These are phyloP conservation scores for Aspidapion aeneum DNA, from an alignment of 2,888 invertebrate genomes.

Conservation along the genomic window DNA sequence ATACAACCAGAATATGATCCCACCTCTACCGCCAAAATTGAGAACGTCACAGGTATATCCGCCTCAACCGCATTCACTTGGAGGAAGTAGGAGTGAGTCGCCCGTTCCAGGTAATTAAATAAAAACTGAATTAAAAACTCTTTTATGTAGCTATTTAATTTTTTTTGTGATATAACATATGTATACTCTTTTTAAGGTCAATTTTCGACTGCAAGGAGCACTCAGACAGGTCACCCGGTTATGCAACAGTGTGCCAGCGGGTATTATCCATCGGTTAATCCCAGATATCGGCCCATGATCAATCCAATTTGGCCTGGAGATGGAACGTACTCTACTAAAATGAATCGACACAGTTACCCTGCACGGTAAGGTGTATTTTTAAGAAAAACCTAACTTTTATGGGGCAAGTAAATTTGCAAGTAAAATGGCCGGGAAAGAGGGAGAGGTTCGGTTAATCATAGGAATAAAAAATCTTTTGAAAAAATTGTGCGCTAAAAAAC, in stretches of 20 bases:
- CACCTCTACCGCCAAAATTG: conserved; percentile 23
- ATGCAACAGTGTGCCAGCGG: conserved; percentile 33
- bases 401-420: not conserved
- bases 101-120: conserved; percentile 38
- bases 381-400: not conserved
- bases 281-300: conserved; percentile 39
- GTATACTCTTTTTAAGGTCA: conserved; percentile 29
- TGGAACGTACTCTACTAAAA: conserved; percentile 37
- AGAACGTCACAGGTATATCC: conserved; percentile 17
- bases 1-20: conserved; percentile 32
- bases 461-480: too few relatives aligned
- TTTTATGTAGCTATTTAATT: too few relatives aligned
- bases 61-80: conserved; percentile 22
- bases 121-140: not conserved
- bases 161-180: too few relatives aligned
- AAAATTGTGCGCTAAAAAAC: too few relatives aligned
- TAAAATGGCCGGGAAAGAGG: not conserved
- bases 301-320: conserved; percentile 39
- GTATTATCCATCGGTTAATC: conserved; percentile 37
- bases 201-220: conserved; percentile 45
- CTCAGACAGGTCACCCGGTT: conserved; percentile 42
- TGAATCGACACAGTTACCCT: conserved; percentile 44
- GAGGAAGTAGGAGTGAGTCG: conserved; percentile 42
- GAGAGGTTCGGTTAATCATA: not conserved
- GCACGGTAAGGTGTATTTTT: not conserved